phyloP scores from a whole-genome alignment of 1,140 invertebrate species.

The Heliconius hewitsoni region DNA sequence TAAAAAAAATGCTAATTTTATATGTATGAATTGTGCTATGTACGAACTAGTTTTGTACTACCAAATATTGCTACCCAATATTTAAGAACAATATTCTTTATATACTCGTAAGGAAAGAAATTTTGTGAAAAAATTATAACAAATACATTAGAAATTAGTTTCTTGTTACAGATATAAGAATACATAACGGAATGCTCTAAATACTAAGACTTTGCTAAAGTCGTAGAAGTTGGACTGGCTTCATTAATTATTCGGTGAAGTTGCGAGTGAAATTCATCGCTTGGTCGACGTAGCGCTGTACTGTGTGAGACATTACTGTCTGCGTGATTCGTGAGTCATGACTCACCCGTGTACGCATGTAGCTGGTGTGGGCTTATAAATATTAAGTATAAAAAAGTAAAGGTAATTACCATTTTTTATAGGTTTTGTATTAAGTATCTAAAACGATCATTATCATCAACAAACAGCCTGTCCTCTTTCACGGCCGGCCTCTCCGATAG shows the following conservation, averaged over 20 bases:
- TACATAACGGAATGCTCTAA: not conserved
- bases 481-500: too few relatives aligned
- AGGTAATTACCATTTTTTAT: not conserved
- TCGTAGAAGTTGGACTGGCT: conserved; percentile 26
- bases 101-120: not conserved
- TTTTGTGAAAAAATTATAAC: not conserved
- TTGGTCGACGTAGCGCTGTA: conserved; percentile 26
- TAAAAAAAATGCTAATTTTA: too few relatives aligned
- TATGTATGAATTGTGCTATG: not conserved
- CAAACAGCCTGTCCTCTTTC: too few relatives aligned
- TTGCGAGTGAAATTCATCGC: conserved; percentile 52
- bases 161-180: not conserved
- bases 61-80: not conserved
- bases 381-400: not conserved
- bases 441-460: too few relatives aligned
- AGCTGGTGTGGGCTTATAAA: not conserved
- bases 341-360: not conserved
- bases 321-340: not conserved
- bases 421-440: too few relatives aligned
- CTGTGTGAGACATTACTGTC: not conserved
- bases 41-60: not conserved
- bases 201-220: conserved; percentile 9
- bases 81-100: not conserved
- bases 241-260: conserved; percentile 59
- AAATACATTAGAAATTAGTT: not conserved